Evolutionary conservation across 2,797 vertebrate species (phyloP), one percentile per base, ranked within the genome.

Genomic region (Oryzias sinensis): DNA sequence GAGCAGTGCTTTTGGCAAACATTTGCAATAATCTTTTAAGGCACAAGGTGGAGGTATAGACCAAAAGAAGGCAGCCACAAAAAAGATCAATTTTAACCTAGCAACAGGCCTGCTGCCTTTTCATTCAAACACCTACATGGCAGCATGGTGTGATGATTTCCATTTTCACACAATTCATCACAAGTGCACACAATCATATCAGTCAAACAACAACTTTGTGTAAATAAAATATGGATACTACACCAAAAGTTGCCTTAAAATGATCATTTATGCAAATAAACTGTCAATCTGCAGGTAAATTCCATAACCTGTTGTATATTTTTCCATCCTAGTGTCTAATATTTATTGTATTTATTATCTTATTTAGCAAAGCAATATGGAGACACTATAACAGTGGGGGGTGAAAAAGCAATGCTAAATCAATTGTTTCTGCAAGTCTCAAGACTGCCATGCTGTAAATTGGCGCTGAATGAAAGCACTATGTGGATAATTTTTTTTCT

Each of bases 361-460:
- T 77, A 49, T 81, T 70, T 52, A 42, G 57, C 61, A 79, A 77
- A 85, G 84, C 37, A 45, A 17, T 17, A 22, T 18, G 17, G 15
- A 44, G 17, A 44, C 2, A 44, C 5, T 8, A 44, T 2, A 7
- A 16, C 16, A 44, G 43, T 8, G 17, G 18, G 2, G 9, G 16
- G 20, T 22, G 72, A 85, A 85, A 85, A 81, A 74, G 68, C 58
- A 56, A 84, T 37, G 60, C 65, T 77, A 78, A 91, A 87, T 91
- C 86, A 85, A 87, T 90, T 89, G 84, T 86, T 79, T 88, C 63
- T 88, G 85, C 79, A 29, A 88, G 84, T 89, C 87, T 86, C 71
- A 84, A 91, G 89, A 89, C 86, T 77, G 64, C 79, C 86, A 87
- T 86, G 81, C 82, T 81, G 75, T 65, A 88, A 89, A 90, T 86